Conservation (phyloP, 2,888 invertebrate genomes). For the Cheilosia pagana region DNA sequence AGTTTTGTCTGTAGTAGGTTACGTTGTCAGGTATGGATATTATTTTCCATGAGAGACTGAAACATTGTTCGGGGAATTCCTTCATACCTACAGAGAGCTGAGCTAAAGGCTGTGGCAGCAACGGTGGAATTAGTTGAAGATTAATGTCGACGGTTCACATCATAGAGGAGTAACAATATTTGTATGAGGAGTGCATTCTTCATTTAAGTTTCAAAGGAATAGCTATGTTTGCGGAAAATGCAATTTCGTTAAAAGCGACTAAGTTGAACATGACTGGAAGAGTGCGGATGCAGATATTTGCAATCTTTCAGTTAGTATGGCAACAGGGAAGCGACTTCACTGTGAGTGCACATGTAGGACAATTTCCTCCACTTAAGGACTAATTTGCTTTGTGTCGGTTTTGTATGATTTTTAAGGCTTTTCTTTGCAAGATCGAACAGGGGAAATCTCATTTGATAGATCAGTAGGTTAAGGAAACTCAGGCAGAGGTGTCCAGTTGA, state of each 20-base stretch:
- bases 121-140: slow-evolving; percentile 1
- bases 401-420: too few relatives aligned
- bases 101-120: background rate
- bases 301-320: background rate
- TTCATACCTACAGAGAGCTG: background rate
- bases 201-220: background rate
- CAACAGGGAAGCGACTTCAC: too few relatives aligned
- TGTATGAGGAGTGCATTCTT: background rate
- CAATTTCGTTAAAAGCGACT: background rate
- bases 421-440: too few relatives aligned
- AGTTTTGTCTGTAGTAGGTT: slow-evolving; percentile 17
- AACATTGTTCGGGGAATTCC: slow-evolving; percentile 37
- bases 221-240: background rate
- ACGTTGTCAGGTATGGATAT: background rate
- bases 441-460: too few relatives aligned
- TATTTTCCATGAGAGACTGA: slow-evolving; percentile 2
- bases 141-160: background rate
- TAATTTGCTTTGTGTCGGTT: too few relatives aligned
- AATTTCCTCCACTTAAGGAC: too few relatives aligned
- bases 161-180: background rate
- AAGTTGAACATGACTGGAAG: background rate
- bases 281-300: background rate
- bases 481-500: too few relatives aligned
- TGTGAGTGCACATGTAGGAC: too few relatives aligned
- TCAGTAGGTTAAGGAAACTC: too few relatives aligned